Base-by-base conservation (phyloP, 2,888 invertebrate species). In the Amphipyra tragopoginis region DNA sequence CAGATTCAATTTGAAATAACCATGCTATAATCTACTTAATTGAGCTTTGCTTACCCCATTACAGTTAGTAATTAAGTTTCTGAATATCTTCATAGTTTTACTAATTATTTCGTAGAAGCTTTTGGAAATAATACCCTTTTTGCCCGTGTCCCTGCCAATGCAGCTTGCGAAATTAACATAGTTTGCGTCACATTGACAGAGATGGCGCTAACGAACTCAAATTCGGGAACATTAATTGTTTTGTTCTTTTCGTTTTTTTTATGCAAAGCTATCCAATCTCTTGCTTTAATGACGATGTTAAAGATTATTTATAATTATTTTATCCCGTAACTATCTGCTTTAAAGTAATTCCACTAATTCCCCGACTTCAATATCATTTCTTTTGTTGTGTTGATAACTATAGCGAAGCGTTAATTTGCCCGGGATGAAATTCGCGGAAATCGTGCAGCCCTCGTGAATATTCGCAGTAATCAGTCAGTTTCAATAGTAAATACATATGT, bases 161-260 rank as follows among this genome's bases (percentile, higher is more conserved):
- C 33, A 43, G 21, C 2, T 56, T 42, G 14, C 21, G 49, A 33
- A 45, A 48, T 13, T 7, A 40, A 14, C 7, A 36, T n/a, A 0
- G 29, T 45, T 34, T 15, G 26, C 15, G 53, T 15, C 2, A 29
- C 4, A 1, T 11, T 6, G 3, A 7, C 38, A 70, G 29, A 76
- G 74, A 73, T 77, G 74, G 63, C 70, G 61, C 36, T 68, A 57
- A 38, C 14, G 7, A 9, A n/a, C 38, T 43, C 38, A 8, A 26
- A 34, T 21, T 44, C 34, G 14, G 49, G 52, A 38, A 21, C 21
- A 21, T 21, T 21, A 2, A 21, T 21, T 21, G 21, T 21, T 21
- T 21, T 7, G 15, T 33, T 13, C 15, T 5, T 0, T 13, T 1
- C 29, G 5, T 26, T 13, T n/a, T 36, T 33, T 15, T 10, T 34